A percentile compares a stretch with the other conserved stretches of the same genome.
These are phyloP conservation scores for Microplitis manilae DNA, from an alignment of 2,888 invertebrate genomes.

Conservation along the genomic window DNA sequence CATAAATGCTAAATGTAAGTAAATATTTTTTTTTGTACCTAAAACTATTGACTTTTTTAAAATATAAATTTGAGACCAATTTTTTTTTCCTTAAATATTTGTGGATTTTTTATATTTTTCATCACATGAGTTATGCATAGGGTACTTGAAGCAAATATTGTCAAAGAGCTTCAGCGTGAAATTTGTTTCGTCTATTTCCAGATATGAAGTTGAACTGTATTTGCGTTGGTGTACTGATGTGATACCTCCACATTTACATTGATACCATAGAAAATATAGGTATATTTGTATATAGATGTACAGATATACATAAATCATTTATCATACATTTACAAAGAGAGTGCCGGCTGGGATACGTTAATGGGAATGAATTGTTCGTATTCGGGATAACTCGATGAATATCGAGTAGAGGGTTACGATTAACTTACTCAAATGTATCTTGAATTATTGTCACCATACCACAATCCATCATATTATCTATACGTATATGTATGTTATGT, in stretches of 20 bases:
- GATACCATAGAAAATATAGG: neutral
- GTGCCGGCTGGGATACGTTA: neutral
- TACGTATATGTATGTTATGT: neutral
- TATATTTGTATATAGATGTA: too few relatives aligned
- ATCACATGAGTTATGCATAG: neutral
- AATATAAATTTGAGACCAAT: neutral
- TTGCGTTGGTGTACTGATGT: neutral
- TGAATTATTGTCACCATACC: conserved; percentile 12
- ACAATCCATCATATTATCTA: neutral
- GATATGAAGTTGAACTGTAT: neutral
- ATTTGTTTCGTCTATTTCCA: neutral
- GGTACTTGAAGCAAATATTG: neutral
- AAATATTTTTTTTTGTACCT: neutral
- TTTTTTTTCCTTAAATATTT: neutral
- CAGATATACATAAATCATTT: neutral
- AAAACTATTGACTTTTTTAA: neutral
- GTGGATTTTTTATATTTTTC: neutral
- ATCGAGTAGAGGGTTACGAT: conserved; percentile 11
- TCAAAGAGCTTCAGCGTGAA: neutral
- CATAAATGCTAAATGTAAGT: neutral
- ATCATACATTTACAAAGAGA: neutral
- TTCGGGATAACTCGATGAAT: conserved; percentile 19
- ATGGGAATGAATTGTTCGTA: conserved; percentile 10
- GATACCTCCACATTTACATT: neutral
- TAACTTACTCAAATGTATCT: conserved; percentile 6